phyloP scores from a whole-genome alignment of 2,888 invertebrate species.

The Agriopis aurantiaria region DNA sequence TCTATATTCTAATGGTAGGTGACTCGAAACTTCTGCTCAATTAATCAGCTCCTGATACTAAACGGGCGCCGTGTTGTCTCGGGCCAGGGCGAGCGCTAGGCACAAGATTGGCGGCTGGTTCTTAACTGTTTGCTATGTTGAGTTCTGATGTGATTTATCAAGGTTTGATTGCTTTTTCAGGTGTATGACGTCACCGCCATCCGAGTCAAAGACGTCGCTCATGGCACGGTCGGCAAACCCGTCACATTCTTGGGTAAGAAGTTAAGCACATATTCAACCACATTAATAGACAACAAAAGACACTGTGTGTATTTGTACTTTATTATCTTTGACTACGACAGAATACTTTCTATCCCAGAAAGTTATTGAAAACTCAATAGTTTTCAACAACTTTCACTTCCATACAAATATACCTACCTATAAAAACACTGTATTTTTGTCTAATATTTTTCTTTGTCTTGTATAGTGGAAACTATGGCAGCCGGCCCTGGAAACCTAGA shows the following conservation, averaged over 20 bases:
- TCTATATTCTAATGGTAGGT: no score
- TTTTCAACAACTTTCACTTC: no score
- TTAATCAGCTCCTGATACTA: no score
- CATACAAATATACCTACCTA: no score
- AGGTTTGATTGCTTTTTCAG: slow-evolving; percentile 60
- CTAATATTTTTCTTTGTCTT: background rate
- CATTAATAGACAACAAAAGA: background rate
- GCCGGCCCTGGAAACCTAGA: slow-evolving; percentile 99
- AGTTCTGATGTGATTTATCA: background rate
- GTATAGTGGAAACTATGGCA: slow-evolving; percentile 97
- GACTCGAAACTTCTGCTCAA: no score
- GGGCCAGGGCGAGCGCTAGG: no score
- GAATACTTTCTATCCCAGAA: no score
- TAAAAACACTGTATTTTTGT: no score
- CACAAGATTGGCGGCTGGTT: background rate
- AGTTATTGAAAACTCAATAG: no score
- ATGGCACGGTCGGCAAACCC: slow-evolving; percentile 95
- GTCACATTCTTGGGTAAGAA: slow-evolving; percentile 94
- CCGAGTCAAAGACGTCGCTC: slow-evolving; percentile 96
- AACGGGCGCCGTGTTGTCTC: no score
- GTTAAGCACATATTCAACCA: background rate
- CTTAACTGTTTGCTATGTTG: background rate
- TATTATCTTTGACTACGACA: no score
- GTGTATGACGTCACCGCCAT: slow-evolving; percentile 98
- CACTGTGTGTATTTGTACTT: no score